Conservation (phyloP, 2,113 vertebrate genomes). For the Brachypodius melanocephalos region DNA sequence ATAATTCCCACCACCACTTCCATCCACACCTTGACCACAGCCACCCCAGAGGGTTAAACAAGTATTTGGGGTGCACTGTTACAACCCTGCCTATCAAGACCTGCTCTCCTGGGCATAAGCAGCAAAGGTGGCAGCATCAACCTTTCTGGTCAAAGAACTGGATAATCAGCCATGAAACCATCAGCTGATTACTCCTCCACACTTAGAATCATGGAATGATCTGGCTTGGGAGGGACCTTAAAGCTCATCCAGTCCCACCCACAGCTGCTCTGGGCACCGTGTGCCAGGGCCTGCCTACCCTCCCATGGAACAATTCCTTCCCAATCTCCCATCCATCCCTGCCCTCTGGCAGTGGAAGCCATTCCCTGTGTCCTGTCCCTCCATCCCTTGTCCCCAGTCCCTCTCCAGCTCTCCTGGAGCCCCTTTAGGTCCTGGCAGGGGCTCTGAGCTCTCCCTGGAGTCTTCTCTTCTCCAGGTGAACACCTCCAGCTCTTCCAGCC, state of each 20-base stretch:
- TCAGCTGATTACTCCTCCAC: background rate
- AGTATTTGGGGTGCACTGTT: background rate
- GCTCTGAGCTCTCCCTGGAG: background rate
- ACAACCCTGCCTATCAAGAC: background rate
- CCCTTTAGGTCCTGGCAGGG: background rate
- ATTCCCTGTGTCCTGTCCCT: background rate
- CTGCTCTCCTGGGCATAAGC: background rate
- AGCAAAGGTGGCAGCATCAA: rapidly evolving
- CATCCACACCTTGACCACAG: rapidly evolving
- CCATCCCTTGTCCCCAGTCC: background rate
- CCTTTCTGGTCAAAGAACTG: background rate
- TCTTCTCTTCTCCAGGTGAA: background rate
- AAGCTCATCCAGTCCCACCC: background rate
- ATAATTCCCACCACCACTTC: background rate
- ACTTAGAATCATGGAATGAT: background rate
- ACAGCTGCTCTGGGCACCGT: background rate
- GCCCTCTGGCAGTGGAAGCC: background rate
- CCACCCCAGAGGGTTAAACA: background rate
- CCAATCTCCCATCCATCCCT: background rate
- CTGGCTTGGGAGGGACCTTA: background rate
- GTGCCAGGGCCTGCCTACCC: background rate
- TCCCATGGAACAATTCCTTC: background rate
- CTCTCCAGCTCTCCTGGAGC: background rate
- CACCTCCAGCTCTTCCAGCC: background rate
- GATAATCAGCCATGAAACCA: background rate